Conservation (phyloP, 1,140 invertebrate species). For the Sycobia sp. region DNA sequence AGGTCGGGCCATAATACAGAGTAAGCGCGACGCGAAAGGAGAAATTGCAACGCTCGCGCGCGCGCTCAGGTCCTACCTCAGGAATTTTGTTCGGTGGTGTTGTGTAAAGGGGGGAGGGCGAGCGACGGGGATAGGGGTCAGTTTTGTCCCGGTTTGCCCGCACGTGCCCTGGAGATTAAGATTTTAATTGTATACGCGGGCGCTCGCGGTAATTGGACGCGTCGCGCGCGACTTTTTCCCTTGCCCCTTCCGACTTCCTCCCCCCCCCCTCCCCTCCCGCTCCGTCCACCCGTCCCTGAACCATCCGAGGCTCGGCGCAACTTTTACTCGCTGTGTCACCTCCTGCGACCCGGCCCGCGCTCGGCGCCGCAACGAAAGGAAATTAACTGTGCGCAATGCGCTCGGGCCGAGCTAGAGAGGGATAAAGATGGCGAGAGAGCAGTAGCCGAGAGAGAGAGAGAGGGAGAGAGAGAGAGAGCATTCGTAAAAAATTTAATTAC, state of each 20-base stretch:
- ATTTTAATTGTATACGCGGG: conserved; percentile 48
- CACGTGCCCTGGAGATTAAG: conserved; percentile 40
- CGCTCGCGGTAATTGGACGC: conserved; percentile 19
- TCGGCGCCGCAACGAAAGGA: conserved; percentile 3
- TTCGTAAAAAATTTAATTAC: conserved; percentile 27
- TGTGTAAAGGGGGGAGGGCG: too few relatives aligned
- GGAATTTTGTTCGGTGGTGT: too few relatives aligned
- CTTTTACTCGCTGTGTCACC: too few relatives aligned
- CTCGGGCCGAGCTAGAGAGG: background rate
- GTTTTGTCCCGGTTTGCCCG: conserved; percentile 1
- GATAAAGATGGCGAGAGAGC: background rate
- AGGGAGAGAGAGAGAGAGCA: background rate
- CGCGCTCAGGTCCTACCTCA: conserved; percentile 4
- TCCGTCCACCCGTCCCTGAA: too few relatives aligned
- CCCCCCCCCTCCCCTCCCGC: too few relatives aligned
- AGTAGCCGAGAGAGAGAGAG: too few relatives aligned
- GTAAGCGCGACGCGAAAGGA: conserved; percentile 8
- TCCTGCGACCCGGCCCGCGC: too few relatives aligned
- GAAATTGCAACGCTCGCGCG: conserved; percentile 2
- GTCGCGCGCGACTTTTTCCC: conserved; percentile 1
- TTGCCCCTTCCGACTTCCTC: background rate
- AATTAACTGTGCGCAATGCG: conserved; percentile 11
- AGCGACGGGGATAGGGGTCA: background rate
- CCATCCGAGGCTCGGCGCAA: too few relatives aligned
- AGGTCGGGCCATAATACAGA: background rate